Evolutionary conservation across 2,888 invertebrate species (phyloP), one percentile per base, ranked within the genome.

Genomic region (Ectemnius cavifrons): DNA sequence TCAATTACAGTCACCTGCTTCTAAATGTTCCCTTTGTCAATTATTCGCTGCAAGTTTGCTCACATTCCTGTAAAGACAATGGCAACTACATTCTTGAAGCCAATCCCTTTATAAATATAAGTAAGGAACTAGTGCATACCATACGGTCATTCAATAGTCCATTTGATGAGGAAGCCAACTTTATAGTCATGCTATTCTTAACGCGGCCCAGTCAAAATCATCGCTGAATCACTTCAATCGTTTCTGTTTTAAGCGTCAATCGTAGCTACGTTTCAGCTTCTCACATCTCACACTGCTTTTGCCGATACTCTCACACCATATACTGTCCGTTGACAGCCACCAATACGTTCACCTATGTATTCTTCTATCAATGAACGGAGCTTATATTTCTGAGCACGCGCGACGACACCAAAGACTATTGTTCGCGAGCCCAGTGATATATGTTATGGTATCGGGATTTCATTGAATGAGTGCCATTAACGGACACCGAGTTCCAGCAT

Each of bases 301-400:
- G 60, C 73, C 60, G 63, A 58, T 37, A 62, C 64, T 73, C 64
- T 71, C 79, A 73, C 73, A 69, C 65, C 73, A 70, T 67, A 79
- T 67, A 79, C 68, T 67, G 61, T 70, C 69, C 28, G 71, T 58
- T 67, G 52, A 71, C 66, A 71, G 23, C 75, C 77, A 71, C 28
- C 63, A 37, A 61, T 60, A 65, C 16, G 66, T 71, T 71, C 28
- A 47, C 77, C 37, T 8, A 37, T 37, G 8, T 37, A 64, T 77
- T 67, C 20, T 63, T 75, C 62, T 65, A 14, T 73, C 72, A 69
- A n/a, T 47, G 62, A 52, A 65, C 64, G 68, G 81, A 78, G 81
- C 81, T 81, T 81, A 75, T 81, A 78, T 62, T 73, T 70, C 75
- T 79, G 79, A 75, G 52, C 52, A 27, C 20, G 18, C 18, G 11